phyloP scores from a whole-genome alignment of 2,113 vertebrate species.

The Synodontis membranacea region DNA sequence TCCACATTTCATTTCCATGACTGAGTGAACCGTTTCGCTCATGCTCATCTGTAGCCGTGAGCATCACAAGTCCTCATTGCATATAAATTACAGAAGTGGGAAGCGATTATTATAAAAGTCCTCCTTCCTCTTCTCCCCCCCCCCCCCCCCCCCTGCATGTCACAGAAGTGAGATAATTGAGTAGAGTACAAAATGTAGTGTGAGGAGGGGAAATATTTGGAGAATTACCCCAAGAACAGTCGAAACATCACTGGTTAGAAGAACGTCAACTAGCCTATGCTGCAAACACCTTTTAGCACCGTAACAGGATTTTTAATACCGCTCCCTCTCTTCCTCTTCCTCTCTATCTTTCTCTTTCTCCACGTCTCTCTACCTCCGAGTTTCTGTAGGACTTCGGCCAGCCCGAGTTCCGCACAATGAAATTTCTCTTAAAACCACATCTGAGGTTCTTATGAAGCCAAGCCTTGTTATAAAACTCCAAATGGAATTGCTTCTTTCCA shows the following conservation, averaged over 20 bases:
- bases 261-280: background rate
- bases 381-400: constrained; percentile 52
- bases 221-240: background rate
- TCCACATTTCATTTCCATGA: constrained; percentile 62
- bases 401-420: constrained; percentile 56
- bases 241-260: background rate
- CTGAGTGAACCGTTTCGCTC: constrained; percentile 60
- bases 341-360: too few species aligned
- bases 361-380: background rate
- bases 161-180: constrained; percentile 77
- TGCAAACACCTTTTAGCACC: background rate
- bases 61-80: constrained; percentile 70
- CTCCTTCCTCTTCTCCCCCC: constrained; percentile 64
- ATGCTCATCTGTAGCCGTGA: constrained; percentile 64
- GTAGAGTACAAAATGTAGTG: constrained; percentile 68
- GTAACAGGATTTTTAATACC: constrained; percentile 47
- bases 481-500: constrained; percentile 59
- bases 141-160: constrained; percentile 55
- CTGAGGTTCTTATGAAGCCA: constrained; percentile 53
- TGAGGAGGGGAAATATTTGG: constrained; percentile 21
- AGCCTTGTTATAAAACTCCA: constrained; percentile 56
- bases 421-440: constrained; percentile 61
- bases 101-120: constrained; percentile 74
- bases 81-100: constrained; percentile 74
- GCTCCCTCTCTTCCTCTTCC: constrained; percentile 58